Conservation (phyloP, 2,113 vertebrate species). For the Rhinoderma darwinii region DNA sequence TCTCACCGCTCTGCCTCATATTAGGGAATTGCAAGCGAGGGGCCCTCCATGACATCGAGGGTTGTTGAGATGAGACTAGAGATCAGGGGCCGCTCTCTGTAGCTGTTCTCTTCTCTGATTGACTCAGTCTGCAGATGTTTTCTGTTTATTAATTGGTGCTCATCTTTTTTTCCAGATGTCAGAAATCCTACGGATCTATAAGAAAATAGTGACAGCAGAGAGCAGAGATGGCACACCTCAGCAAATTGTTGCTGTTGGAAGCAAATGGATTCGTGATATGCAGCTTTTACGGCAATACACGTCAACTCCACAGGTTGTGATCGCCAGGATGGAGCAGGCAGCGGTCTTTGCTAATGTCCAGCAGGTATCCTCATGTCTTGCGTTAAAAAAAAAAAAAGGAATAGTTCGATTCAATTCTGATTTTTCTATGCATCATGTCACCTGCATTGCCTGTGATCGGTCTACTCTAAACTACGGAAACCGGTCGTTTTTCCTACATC, state of each 20-base stretch:
- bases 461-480: not conserved
- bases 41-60: too few relatives aligned
- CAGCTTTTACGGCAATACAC: constrained; percentile 78
- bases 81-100: not conserved
- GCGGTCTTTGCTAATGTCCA: constrained; percentile 85
- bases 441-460: not conserved
- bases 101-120: not conserved
- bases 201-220: constrained; percentile 70
- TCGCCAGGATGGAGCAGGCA: constrained; percentile 82
- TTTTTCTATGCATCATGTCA: not conserved
- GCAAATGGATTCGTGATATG: constrained; percentile 76
- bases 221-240: constrained; percentile 66
- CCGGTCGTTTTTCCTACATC: not conserved
- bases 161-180: constrained; percentile 71
- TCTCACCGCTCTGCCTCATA: too few relatives aligned
- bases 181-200: constrained; percentile 80
- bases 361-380: constrained; percentile 78
- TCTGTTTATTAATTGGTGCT: not conserved
- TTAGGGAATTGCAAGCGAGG: too few relatives aligned
- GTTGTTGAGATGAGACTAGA: too few relatives aligned
- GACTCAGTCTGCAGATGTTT: not conserved
- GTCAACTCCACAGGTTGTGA: constrained; percentile 77
- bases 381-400: too few relatives aligned
- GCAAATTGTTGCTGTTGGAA: constrained; percentile 83
- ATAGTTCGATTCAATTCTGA: too few relatives aligned